These are phyloP conservation scores for Pagetopsis macropterus DNA, from an alignment of 2,797 vertebrate species.

Conservation along the genomic window DNA sequence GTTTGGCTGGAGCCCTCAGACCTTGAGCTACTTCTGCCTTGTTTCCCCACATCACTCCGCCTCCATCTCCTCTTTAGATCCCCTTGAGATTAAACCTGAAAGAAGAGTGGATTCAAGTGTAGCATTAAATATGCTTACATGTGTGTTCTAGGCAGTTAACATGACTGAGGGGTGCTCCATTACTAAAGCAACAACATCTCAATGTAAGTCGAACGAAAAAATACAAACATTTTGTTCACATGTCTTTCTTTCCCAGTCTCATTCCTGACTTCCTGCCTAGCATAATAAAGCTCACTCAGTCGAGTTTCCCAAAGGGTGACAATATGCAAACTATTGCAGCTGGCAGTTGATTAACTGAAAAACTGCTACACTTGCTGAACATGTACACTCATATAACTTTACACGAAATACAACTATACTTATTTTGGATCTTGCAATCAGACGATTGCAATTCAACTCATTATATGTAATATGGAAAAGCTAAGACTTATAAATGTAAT, in stretches of 20 bases:
- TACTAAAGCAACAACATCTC: not conserved
- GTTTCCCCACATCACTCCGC: slow-evolving; percentile 38
- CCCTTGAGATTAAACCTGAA: slow-evolving; percentile 28
- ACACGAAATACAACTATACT: not conserved
- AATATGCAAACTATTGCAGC: slow-evolving; percentile 19
- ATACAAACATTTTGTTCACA: not conserved
- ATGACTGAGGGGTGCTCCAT: not conserved
- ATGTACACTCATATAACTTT: not conserved
- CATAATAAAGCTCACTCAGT: not conserved
- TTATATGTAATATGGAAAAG: not conserved
- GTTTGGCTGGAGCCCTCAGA: slow-evolving; percentile 52
- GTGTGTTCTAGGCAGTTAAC: not conserved
- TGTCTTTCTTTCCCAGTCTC: not conserved
- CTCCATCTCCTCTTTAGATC: slow-evolving; percentile 46
- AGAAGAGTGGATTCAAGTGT: slow-evolving; percentile 21
- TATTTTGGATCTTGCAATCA: not conserved
- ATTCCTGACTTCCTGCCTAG: slow-evolving; percentile 1
- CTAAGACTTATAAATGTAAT: not conserved
- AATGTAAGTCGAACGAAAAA: not conserved
- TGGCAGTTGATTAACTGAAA: slow-evolving; percentile 12
- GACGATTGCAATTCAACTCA: not conserved
- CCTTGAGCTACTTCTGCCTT: slow-evolving; percentile 29
- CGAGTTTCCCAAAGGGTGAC: slow-evolving; percentile 1
- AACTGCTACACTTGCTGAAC: not conserved
- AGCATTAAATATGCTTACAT: slow-evolving; percentile 20